Percentiles rank a stretch among this genome's conserved stretches.
Evolutionary conservation across 2,888 invertebrate species (phyloP).

Genomic region (Chrysotoxum bicinctum): DNA sequence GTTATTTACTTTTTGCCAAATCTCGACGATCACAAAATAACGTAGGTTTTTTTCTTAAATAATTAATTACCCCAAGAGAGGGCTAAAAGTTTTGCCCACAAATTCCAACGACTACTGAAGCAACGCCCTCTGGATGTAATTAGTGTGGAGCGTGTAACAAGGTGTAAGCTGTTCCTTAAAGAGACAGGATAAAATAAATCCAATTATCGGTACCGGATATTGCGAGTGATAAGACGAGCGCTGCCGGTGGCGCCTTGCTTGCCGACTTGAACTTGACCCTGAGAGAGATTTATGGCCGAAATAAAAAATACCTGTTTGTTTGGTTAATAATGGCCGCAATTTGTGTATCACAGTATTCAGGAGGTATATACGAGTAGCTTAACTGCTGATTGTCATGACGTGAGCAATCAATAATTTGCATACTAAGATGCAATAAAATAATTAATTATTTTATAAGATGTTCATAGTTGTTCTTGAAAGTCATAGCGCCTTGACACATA

Average conservation of each 20-base stretch:
- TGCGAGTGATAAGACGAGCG: slow-evolving; percentile 13
- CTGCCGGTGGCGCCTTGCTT: background rate
- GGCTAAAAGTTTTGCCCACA: slow-evolving; percentile 7
- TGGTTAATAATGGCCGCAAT: background rate
- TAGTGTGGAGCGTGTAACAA: slow-evolving; percentile 34
- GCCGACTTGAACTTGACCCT: slow-evolving; percentile 27
- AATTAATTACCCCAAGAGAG: slow-evolving; percentile 22
- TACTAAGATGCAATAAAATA: slow-evolving; percentile 2
- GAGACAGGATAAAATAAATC: slow-evolving; percentile 22
- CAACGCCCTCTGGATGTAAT: slow-evolving; percentile 45
- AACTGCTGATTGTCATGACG: background rate
- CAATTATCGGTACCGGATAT: slow-evolving; percentile 21
- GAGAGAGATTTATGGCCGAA: slow-evolving; percentile 16
- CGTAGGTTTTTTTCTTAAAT: slow-evolving; percentile 2
- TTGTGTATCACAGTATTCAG: background rate
- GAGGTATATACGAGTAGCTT: too few species aligned
- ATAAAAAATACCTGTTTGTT: slow-evolving; percentile 12
- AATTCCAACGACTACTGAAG: slow-evolving; percentile 12
- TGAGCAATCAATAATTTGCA: background rate
- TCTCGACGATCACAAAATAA: slow-evolving; percentile 3
- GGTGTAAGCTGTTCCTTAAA: slow-evolving; percentile 14
- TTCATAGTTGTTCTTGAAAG: background rate
- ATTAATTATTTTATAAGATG: background rate
- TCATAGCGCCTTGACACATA: background rate
- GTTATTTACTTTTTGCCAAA: slow-evolving; percentile 21